Percentiles rank a stretch among this genome's conserved stretches.
phyloP scores from a whole-genome alignment of 2,888 invertebrate genomes.

The Odontocerum albicorne region DNA sequence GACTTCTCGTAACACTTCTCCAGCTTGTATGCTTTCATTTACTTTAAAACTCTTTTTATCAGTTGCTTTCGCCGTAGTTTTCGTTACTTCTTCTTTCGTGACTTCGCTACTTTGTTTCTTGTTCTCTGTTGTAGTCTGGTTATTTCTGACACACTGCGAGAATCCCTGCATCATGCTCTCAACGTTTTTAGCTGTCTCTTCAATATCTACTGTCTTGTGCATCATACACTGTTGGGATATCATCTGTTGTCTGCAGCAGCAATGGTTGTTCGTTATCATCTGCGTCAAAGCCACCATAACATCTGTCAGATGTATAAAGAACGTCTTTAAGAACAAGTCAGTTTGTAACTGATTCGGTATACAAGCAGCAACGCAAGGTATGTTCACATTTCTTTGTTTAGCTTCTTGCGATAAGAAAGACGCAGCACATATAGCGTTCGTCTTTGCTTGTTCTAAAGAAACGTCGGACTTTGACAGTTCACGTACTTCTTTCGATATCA shows the following conservation, averaged over 20 bases:
- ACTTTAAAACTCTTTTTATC: background rate
- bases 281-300: conserved; percentile 53
- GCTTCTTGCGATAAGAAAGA: conserved; percentile 43
- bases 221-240: background rate
- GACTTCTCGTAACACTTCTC: conserved; percentile 30
- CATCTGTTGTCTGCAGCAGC: conserved; percentile 3
- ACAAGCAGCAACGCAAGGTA: conserved; percentile 27
- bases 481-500: conserved; percentile 17
- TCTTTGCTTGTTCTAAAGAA: conserved; percentile 28
- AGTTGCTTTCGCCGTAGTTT: background rate
- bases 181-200: conserved; percentile 15
- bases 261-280: conserved; percentile 38
- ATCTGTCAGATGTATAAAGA: conserved; percentile 53
- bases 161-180: conserved; percentile 6
- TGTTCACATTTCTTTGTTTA: conserved; percentile 20
- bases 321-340: conserved; percentile 49
- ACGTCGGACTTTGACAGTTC: conserved; percentile 11
- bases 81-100: background rate
- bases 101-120: background rate
- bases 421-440: conserved; percentile 35
- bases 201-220: conserved; percentile 4
- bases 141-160: conserved; percentile 9
- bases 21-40: conserved; percentile 14
- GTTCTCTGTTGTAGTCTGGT: background rate
- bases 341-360: conserved; percentile 25